Conservation (phyloP, 2,113 vertebrate species). For the Phyllostomus discolor region DNA sequence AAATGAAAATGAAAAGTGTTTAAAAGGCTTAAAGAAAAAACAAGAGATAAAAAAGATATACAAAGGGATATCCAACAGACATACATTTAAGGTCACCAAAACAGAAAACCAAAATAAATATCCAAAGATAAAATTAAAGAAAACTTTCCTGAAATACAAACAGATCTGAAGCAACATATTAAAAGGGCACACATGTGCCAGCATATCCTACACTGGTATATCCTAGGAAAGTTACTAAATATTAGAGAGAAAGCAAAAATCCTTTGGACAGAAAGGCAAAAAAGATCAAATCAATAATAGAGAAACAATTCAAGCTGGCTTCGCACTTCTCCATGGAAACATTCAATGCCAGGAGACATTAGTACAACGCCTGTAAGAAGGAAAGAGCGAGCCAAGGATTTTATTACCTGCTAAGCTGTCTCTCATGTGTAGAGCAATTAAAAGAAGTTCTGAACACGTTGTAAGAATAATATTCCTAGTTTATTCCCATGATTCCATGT, state of each 20-base stretch:
- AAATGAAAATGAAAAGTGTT: not conserved
- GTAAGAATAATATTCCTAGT: not conserved
- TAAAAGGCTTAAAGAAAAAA: not conserved
- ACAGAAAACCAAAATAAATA: constrained; percentile 17
- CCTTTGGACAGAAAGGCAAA: not conserved
- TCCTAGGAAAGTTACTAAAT: not conserved
- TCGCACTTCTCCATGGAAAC: not conserved
- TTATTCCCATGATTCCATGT: not conserved
- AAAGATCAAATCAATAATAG: not conserved
- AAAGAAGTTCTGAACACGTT: constrained; percentile 19
- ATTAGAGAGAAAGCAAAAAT: not conserved
- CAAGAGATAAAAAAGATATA: not conserved
- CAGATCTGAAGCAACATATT: not conserved
- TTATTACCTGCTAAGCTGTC: not conserved
- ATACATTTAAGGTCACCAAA: not conserved
- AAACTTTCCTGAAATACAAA: constrained; percentile 9
- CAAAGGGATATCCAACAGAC: not conserved
- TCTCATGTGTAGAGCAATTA: not conserved
- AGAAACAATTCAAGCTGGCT: not conserved
- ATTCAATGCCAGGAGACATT: not conserved
- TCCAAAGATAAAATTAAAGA: constrained; percentile 9
- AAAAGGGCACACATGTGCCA: not conserved
- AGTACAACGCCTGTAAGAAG: not conserved
- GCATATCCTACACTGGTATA: not conserved
- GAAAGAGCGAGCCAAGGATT: not conserved